Evolutionary conservation across 2,888 invertebrate genomes (phyloP).

Genomic region (Ecliptopera silaceata): DNA sequence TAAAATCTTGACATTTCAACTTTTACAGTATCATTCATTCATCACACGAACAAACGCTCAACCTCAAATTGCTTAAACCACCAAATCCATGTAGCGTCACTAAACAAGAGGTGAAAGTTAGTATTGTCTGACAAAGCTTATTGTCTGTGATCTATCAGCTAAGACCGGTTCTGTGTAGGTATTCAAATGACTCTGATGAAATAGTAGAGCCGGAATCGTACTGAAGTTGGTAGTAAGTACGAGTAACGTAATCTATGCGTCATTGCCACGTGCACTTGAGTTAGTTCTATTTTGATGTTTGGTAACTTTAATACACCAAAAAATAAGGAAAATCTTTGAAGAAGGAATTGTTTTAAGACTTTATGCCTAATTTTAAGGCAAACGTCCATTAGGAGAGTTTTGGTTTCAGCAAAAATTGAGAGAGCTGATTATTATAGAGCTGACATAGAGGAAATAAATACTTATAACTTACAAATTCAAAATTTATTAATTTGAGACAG

Average conservation of each 20-base stretch:
- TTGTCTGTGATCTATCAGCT: conserved; percentile 49
- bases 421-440: too few relatives aligned
- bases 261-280: conserved; percentile 25
- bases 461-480: too few relatives aligned
- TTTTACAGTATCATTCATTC: not conserved
- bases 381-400: too few relatives aligned
- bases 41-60: conserved; percentile 1
- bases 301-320: not conserved
- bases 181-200: conserved; percentile 56
- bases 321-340: too few relatives aligned
- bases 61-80: conserved; percentile 16
- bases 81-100: conserved; percentile 15
- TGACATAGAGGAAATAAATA: too few relatives aligned
- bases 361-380: too few relatives aligned
- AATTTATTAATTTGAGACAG: too few relatives aligned
- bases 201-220: conserved; percentile 42
- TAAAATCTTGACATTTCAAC: not conserved
- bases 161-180: conserved; percentile 47
- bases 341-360: too few relatives aligned
- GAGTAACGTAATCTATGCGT: conserved; percentile 27
- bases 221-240: conserved; percentile 31
- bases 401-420: too few relatives aligned
- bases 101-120: conserved; percentile 49
- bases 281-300: not conserved
- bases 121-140: conserved; percentile 49